A percentile compares a stretch with the other conserved stretches of the same genome.
Conservation (phyloP, 1,140 invertebrate species). For the Acromyrmex echinatior region DNA sequence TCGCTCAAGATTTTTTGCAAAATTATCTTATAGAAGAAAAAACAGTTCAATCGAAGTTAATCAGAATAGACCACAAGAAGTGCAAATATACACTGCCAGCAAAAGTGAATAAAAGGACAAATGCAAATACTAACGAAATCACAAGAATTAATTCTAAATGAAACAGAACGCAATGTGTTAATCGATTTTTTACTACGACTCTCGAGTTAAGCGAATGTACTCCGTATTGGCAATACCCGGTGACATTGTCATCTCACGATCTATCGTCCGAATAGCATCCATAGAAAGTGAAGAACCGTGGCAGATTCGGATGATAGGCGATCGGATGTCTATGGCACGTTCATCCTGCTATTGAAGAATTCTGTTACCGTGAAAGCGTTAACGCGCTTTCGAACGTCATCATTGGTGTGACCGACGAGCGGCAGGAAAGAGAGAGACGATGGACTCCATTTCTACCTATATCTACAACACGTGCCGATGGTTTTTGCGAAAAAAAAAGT, state of each 20-base stretch:
- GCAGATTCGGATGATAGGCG: constrained; percentile 28
- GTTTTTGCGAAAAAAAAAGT: constrained; percentile 37
- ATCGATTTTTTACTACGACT: background rate
- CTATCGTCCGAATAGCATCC: background rate
- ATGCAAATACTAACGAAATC: background rate
- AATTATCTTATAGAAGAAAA: background rate
- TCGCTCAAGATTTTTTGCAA: background rate
- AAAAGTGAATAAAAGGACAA: too few relatives aligned
- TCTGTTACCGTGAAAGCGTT: constrained; percentile 42
- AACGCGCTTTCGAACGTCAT: constrained; percentile 30
- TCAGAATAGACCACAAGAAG: background rate
- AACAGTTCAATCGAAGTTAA: background rate
- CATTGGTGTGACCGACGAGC: background rate
- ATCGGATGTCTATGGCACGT: constrained; percentile 24
- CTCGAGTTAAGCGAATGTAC: background rate
- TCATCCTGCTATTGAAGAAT: constrained; percentile 33
- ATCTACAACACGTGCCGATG: background rate
- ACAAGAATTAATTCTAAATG: background rate
- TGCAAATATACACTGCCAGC: background rate
- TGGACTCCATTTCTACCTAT: constrained; percentile 16
- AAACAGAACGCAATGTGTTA: background rate
- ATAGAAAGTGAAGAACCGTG: constrained; percentile 42
- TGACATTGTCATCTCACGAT: background rate
- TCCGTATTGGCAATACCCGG: background rate
- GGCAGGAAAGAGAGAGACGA: background rate